Conservation (phyloP, 1,140 invertebrate genomes). For the Pollicipes pollicipes region DNA sequence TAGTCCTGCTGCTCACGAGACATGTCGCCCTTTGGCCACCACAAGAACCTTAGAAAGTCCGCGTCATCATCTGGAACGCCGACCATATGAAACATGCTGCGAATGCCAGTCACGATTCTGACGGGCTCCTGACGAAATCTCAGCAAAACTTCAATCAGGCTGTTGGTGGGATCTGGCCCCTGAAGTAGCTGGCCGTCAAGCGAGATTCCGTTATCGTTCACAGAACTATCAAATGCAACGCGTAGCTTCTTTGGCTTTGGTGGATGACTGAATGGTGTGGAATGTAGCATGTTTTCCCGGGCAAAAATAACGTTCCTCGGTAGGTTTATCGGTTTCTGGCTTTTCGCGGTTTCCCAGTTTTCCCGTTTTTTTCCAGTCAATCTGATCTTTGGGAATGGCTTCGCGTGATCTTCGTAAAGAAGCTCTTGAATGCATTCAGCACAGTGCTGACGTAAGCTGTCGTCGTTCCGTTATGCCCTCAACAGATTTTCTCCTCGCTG, state of each 20-base stretch:
- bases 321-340: too few species aligned
- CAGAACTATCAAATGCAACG: slow-evolving; percentile 21
- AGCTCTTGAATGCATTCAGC: too few species aligned
- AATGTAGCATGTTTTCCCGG: slow-evolving; percentile 13
- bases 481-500: too few species aligned
- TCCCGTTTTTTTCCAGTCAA: too few species aligned
- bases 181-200: slow-evolving; percentile 20
- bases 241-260: slow-evolving; percentile 19
- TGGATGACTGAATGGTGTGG: slow-evolving; percentile 20
- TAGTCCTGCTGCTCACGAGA: neutral
- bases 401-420: too few species aligned
- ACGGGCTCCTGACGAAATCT: slow-evolving; percentile 19
- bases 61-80: neutral
- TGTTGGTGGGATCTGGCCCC: slow-evolving; percentile 20
- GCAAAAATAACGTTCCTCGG: too few species aligned
- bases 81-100: slow-evolving; percentile 21
- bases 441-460: too few species aligned
- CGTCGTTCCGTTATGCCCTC: too few species aligned
- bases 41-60: neutral
- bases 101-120: slow-evolving; percentile 20
- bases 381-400: too few species aligned
- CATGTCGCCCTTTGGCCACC: neutral
- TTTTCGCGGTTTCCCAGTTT: too few species aligned
- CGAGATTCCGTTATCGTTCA: slow-evolving; percentile 14
- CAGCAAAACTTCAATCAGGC: slow-evolving; percentile 20